These are phyloP conservation scores for Cataglyphis hispanica DNA, from an alignment of 1,140 invertebrate species.

Conservation along the genomic window DNA sequence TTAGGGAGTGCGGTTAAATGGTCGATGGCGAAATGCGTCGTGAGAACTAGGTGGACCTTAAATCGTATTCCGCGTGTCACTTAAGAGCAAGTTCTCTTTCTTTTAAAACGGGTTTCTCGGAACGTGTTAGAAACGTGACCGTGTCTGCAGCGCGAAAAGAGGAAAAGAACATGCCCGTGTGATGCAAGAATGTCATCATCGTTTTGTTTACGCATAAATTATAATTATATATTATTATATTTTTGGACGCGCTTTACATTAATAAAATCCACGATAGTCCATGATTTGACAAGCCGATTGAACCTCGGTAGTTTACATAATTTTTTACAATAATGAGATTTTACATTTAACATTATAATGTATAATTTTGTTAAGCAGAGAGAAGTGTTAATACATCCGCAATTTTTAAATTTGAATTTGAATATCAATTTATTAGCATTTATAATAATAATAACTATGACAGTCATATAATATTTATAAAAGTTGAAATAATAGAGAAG, in stretches of 20 bases:
- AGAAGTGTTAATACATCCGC: not conserved
- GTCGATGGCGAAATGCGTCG: conserved; percentile 64
- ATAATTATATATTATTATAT: not conserved
- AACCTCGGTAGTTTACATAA: not conserved
- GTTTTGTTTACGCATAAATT: not conserved
- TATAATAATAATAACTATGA: not conserved
- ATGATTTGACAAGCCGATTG: not conserved
- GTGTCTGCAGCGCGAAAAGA: conserved; percentile 55
- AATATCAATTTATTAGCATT: not conserved
- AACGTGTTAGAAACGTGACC: conserved; percentile 65
- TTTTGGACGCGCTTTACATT: not conserved
- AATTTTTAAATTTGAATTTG: not conserved
- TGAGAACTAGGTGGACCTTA: conserved; percentile 72
- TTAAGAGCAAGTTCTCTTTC: conserved; percentile 70
- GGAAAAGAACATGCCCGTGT: conserved; percentile 39
- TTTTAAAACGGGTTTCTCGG: conserved; percentile 69
- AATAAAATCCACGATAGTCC: not conserved
- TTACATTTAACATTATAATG: not conserved
- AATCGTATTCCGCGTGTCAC: conserved; percentile 60
- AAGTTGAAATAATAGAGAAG: not conserved
- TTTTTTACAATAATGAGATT: not conserved
- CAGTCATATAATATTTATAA: not conserved
- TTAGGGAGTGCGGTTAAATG: conserved; percentile 14
- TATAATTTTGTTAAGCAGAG: not conserved
- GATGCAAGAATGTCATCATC: conserved; percentile 39